Evolutionary conservation across 2,113 vertebrate species (phyloP).

Genomic region (Paramormyrops kingsleyae): DNA sequence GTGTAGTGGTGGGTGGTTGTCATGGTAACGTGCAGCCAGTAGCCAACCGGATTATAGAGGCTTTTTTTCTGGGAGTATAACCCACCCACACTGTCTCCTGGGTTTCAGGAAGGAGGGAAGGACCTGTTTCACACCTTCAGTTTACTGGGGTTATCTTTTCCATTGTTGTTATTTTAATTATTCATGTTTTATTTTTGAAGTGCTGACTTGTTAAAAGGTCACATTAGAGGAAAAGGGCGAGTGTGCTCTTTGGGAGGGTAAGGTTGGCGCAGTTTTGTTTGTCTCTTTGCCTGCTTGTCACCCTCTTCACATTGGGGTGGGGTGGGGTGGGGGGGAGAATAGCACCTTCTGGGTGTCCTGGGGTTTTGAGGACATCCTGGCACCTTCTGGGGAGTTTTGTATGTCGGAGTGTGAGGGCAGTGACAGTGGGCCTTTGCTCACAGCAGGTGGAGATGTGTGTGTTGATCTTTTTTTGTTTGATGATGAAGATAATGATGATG

Average conservation of each 20-base stretch:
- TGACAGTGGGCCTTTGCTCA: neutral
- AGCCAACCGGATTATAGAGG: neutral
- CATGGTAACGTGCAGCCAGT: neutral
- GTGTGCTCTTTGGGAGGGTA: neutral
- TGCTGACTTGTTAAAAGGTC: constrained; percentile 1
- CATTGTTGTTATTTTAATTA: neutral
- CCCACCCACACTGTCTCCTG: neutral
- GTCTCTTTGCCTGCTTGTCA: neutral
- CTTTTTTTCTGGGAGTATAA: neutral
- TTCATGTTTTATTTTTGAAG: neutral
- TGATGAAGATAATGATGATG: neutral
- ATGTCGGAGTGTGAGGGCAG: neutral
- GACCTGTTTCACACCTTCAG: constrained; percentile 2
- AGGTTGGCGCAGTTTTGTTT: neutral
- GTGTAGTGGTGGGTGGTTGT: neutral
- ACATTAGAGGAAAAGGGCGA: neutral
- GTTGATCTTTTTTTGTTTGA: constrained; percentile 2
- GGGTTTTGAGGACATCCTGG: neutral
- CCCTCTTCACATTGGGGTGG: neutral
- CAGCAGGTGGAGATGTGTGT: constrained; percentile 14
- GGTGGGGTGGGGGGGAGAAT: neutral
- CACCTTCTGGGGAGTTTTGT: constrained; percentile 1
- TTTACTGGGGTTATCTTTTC: neutral
- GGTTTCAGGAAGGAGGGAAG: neutral
- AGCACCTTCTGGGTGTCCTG: neutral